A percentile compares a stretch with the other conserved stretches of the same genome.
Evolutionary conservation across 2,888 invertebrate species (phyloP).

Genomic region (Rotaria sp.): DNA sequence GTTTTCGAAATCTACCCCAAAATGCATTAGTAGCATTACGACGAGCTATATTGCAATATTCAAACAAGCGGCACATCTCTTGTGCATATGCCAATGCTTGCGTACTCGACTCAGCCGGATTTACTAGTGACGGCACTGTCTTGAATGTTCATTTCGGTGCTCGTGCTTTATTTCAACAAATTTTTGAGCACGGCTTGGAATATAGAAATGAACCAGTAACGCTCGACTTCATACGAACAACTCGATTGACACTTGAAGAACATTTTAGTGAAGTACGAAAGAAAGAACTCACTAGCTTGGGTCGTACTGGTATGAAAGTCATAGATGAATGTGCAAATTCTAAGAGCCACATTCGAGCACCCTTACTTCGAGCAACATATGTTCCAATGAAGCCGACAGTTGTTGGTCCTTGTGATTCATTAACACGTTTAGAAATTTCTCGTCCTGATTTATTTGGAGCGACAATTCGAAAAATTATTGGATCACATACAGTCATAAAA

Average conservation of each 20-base stretch:
- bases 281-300: background rate
- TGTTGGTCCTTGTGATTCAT: background rate
- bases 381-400: background rate
- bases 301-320: background rate
- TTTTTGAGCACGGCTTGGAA: background rate
- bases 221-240: background rate
- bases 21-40: background rate
- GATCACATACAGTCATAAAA: constrained; percentile 5
- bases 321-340: background rate
- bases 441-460: background rate
- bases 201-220: background rate
- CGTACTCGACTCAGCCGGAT: background rate
- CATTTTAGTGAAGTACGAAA: background rate
- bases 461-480: background rate
- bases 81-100: constrained; percentile 20
- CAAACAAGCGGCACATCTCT: background rate
- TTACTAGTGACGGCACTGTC: background rate
- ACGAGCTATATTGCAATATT: background rate
- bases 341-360: background rate
- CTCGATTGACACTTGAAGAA: background rate
- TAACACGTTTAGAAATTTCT: background rate
- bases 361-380: background rate
- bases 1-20: background rate
- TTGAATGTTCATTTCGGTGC: background rate
- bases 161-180: constrained; percentile 11